Conservation (phyloP, 2,797 vertebrate genomes). For the Zenarchopterus dispar region DNA sequence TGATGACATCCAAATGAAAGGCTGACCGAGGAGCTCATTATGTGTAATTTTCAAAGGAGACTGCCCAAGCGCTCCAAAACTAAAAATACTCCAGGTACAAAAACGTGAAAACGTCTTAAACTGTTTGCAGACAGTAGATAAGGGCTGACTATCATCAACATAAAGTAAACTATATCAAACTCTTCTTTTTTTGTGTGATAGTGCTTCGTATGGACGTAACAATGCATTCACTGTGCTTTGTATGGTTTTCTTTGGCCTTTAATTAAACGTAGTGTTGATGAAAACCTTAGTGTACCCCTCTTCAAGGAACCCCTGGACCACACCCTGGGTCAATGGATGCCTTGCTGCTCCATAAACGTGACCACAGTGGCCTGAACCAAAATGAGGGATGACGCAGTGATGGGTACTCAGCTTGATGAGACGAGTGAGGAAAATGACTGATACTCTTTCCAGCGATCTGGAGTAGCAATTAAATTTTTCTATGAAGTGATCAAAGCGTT, state of each 20-base stretch:
- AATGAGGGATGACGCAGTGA: conserved; percentile 33
- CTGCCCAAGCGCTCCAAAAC: conserved; percentile 27
- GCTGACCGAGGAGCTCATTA: conserved; percentile 54
- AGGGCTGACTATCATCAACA: conserved; percentile 36
- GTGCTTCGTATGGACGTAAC: conserved; percentile 33
- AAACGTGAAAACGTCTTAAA: conserved; percentile 20
- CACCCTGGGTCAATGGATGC: conserved; percentile 40
- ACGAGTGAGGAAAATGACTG: conserved; percentile 23
- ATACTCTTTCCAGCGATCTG: conserved; percentile 61
- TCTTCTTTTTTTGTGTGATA: conserved; percentile 13
- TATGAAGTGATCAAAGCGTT: conserved; percentile 67
- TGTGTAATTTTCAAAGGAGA: conserved; percentile 65
- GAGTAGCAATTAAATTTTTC: conserved; percentile 65
- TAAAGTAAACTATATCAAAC: conserved; percentile 21
- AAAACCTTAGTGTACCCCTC: conserved; percentile 16
- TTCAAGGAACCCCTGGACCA: conserved; percentile 25
- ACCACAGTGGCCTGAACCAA: conserved; percentile 19
- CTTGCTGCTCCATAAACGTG: conserved; percentile 42
- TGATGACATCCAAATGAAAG: conserved; percentile 74
- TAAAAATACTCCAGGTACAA: conserved; percentile 20
- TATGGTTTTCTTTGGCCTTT: conserved; percentile 46
- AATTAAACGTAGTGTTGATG: conserved; percentile 45
- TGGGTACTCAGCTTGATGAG: conserved; percentile 33
- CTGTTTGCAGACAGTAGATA: conserved; percentile 17
- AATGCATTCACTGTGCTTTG: conserved; percentile 34